Evolutionary conservation across 1,140 invertebrate species (phyloP).

Genomic region (Pachypeltis micranthus): DNA sequence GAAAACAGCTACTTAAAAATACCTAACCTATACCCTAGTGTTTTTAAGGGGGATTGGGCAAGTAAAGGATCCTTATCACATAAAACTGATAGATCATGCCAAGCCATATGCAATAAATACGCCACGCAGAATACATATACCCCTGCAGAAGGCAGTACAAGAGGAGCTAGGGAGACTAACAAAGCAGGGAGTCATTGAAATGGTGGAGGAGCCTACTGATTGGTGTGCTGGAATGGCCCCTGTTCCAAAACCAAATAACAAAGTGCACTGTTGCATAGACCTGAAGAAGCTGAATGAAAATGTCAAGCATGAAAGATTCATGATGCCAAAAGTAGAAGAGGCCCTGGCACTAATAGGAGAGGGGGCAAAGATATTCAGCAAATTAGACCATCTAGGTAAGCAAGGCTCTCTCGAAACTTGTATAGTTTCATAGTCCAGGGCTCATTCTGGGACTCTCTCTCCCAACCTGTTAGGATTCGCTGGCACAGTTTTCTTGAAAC

Average conservation of each 20-base stretch:
- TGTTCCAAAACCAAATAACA: conserved; percentile 32
- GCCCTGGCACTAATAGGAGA: conserved; percentile 22
- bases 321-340: conserved; percentile 26
- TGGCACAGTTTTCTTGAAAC: no score
- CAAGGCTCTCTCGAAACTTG: no score
- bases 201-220: conserved; percentile 33
- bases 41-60: neutral
- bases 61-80: neutral
- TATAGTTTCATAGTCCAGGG: no score
- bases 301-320: conserved; percentile 27
- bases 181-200: conserved; percentile 28
- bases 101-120: conserved; percentile 21
- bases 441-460: no score
- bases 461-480: no score
- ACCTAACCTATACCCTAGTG: neutral
- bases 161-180: conserved; percentile 26
- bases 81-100: conserved; percentile 6
- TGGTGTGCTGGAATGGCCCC: conserved; percentile 36
- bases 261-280: conserved; percentile 35
- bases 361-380: conserved; percentile 12
- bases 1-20: neutral
- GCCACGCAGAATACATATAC: conserved; percentile 29
- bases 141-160: conserved; percentile 27
- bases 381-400: no score
- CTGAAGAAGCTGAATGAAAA: conserved; percentile 30